Conservation (phyloP, 2,888 invertebrate species). For the Drosophila niveifrons region DNA sequence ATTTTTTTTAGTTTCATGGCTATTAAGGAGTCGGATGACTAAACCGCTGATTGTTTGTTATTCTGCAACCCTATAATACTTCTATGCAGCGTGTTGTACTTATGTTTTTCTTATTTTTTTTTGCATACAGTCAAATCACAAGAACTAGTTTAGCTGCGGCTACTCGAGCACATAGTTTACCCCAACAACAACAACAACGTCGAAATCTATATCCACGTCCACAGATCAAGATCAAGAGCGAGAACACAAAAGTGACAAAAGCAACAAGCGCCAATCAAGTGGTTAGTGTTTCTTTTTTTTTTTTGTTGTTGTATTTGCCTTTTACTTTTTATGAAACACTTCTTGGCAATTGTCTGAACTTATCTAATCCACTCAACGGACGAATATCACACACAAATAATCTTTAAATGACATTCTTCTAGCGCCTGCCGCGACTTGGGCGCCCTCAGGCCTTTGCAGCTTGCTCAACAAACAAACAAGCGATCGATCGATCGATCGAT, state of each 20-base stretch:
- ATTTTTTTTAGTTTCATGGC: background rate
- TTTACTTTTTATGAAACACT: conserved; percentile 65
- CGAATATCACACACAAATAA: conserved; percentile 28
- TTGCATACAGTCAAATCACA: conserved; percentile 43
- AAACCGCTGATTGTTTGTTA: background rate
- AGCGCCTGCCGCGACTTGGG: conserved; percentile 60
- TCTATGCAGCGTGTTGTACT: conserved; percentile 21
- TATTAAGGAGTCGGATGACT: background rate
- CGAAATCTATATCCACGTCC: conserved; percentile 1
- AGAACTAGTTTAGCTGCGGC: conserved; percentile 67
- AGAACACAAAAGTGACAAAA: conserved; percentile 47
- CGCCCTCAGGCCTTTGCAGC: conserved; percentile 51
- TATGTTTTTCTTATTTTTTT: conserved; percentile 13
- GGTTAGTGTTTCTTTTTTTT: conserved; percentile 7
- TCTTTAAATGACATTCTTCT: conserved; percentile 67
- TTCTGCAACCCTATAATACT: conserved; percentile 43
- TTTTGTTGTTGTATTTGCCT: conserved; percentile 60
- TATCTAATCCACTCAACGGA: conserved; percentile 61
- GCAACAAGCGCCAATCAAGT: conserved; percentile 60
- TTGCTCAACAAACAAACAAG: conserved; percentile 1
- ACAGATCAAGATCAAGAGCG: conserved; percentile 32
- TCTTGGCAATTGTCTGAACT: conserved; percentile 55
- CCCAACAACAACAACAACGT: conserved; percentile 34
- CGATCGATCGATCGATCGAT: background rate
- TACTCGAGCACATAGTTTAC: conserved; percentile 42